phyloP scores from a whole-genome alignment of 2,888 invertebrate species.

The Phania funesta region DNA sequence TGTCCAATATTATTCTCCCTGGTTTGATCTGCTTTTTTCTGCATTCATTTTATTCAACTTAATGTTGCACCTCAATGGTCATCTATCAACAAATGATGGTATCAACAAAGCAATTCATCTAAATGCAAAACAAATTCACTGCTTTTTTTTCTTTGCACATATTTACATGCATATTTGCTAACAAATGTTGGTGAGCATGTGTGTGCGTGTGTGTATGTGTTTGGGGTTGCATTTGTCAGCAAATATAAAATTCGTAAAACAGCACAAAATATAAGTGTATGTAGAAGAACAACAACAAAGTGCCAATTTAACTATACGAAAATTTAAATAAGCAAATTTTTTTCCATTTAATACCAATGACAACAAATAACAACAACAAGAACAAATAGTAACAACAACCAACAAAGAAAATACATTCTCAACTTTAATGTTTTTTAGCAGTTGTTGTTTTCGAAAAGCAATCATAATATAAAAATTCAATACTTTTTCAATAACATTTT shows the following conservation, averaged over 20 bases:
- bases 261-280: constrained; percentile 13
- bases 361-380: constrained; percentile 59
- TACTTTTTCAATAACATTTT: constrained; percentile 42
- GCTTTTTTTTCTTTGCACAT: constrained; percentile 17
- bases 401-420: constrained; percentile 50
- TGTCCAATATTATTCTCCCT: constrained; percentile 14
- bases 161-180: background rate
- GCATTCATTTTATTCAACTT: constrained; percentile 19
- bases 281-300: constrained; percentile 15
- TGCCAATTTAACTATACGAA: constrained; percentile 65
- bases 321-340: constrained; percentile 66
- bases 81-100: constrained; percentile 65
- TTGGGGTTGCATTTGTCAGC: constrained; percentile 46
- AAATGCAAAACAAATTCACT: constrained; percentile 63
- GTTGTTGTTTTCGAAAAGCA: constrained; percentile 24
- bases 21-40: background rate
- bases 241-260: constrained; percentile 45
- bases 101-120: constrained; percentile 68
- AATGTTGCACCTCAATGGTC: constrained; percentile 67
- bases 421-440: constrained; percentile 59
- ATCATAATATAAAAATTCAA: constrained; percentile 66
- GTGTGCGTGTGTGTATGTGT: background rate
- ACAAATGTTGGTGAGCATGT: background rate
- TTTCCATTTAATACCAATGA: constrained; percentile 58
- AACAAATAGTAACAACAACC: constrained; percentile 22